Evolutionary conservation across 2,113 vertebrate genomes (phyloP), one percentile per base, ranked within the genome.

Genomic region (Copsychus sechellarum): DNA sequence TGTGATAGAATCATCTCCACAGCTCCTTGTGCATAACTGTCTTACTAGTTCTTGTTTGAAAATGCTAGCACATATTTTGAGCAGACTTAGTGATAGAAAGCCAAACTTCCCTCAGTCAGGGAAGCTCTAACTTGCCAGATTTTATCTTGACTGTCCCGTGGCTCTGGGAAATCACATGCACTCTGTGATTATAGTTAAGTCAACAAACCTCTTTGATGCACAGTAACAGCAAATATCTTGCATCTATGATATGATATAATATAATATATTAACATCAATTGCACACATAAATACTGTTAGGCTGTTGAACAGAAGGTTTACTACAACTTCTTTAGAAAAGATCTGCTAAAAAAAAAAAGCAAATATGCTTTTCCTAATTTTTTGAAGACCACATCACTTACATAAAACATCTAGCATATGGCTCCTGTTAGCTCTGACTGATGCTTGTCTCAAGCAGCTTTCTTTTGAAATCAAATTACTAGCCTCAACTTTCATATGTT

Each of bases 391-490:
- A 91, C 93, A 88, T 60, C 58, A 77, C 78, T 91, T 67, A 47
- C 4, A 36, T 50, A 74, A 86, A 88, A 76, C 33, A 70, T 51
- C n/a, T 42, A 86, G 61, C 91, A 92, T 90, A 90, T 92, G 94
- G 93, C 66, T 96, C 54, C 92, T 77, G 78, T 94, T 94, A 97
- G 58, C 71, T 90, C 92, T 70, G 60, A 76, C 14, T 81, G 88
- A 81, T 88, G 88, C 58, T 57, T n/a, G 61, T 92, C 92, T 92
- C 73, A 86, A 88, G 79, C 76, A 93, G 85, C 76, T 95, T 93
- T 95, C 94, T 85, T 96, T 69, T 81, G 86, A 97, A 97, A 97
- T 88, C 80, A 96, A 95, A 96, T 92, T 90, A 93, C 77, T 64
- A 67, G 71, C 80, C 90, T 95, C 86, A 88, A 96, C 91, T 97